Evolutionary conservation across 1,140 invertebrate species (phyloP).

Genomic region (Ceratosolen solmsi): DNA sequence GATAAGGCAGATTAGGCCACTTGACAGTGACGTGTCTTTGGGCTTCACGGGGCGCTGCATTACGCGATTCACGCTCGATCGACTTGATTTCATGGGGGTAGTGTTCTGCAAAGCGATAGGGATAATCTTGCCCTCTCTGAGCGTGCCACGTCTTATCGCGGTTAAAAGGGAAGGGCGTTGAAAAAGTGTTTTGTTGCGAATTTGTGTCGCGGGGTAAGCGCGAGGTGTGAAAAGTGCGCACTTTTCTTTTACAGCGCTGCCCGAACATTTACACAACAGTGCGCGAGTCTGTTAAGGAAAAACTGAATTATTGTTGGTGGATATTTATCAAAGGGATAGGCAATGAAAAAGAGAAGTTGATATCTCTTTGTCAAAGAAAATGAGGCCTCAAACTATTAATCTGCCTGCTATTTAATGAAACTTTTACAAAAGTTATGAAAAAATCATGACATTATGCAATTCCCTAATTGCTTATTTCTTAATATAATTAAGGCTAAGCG

Average conservation of each 20-base stretch:
- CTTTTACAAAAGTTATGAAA: no score
- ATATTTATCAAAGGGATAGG: no score
- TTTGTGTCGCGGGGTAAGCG: neutral
- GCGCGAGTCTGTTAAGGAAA: no score
- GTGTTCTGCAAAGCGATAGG: conserved; percentile 48
- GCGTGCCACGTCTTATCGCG: neutral
- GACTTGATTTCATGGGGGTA: conserved; percentile 36
- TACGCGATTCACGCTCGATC: conserved; percentile 47
- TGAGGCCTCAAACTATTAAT: no score
- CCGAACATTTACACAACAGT: no score
- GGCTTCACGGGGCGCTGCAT: neutral
- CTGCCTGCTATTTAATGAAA: no score
- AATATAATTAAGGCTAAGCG: no score
- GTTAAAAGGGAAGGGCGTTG: neutral
- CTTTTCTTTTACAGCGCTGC: neutral
- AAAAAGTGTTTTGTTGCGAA: neutral
- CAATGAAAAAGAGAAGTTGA: no score
- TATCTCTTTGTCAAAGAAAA: no score
- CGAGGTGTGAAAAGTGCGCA: neutral
- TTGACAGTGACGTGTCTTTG: conserved; percentile 39
- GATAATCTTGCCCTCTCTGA: conserved; percentile 25
- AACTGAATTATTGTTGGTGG: no score
- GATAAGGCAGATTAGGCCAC: neutral
- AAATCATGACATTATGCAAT: no score
- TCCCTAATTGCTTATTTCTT: no score